Evolutionary conservation across 92 coral and sea anemone genomes (phyloP), one percentile per base, ranked within the genome.

Genomic region (Virgularia gustaviana): DNA sequence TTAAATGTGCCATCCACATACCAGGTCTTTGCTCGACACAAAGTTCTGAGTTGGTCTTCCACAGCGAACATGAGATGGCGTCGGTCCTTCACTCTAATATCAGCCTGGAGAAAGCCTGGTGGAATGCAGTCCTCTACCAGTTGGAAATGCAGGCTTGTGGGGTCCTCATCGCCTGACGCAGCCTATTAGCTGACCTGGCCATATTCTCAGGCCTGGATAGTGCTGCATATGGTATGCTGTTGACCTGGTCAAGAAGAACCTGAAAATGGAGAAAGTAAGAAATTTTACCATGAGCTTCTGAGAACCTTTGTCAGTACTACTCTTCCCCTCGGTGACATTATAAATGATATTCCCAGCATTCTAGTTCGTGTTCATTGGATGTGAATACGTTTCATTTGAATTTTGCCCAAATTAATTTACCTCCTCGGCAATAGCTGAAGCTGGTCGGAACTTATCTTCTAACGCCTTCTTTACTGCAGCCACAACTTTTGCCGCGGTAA

Each of bases 351-450:
- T n/a, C n/a, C n/a, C n/a, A n/a, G n/a, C n/a, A n/a, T n/a, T n/a
- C n/a, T n/a, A n/a, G n/a, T n/a, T n/a, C n/a, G n/a, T n/a, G n/a
- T n/a, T n/a, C n/a, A n/a, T n/a, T n/a, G n/a, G n/a, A n/a, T n/a
- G n/a, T n/a, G n/a, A n/a, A n/a, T n/a, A n/a, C n/a, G n/a, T n/a
- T n/a, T n/a, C n/a, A n/a, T n/a, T n/a, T n/a, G n/a, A n/a, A n/a
- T n/a, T n/a, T n/a, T n/a, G n/a, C n/a, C n/a, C n/a, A n/a, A n/a
- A n/a, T n/a, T n/a, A n/a, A n/a, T n/a, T n/a, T 23, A 81, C 87
- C 87, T 83, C 87, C 16, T 83, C 83, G 16, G 72, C 83, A 15
- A 83, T 83, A 23, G 80, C 87, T 16, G 83, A 78, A 15, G 87
- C 83, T 36, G 87, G 77, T 52, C 57, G 70, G 72, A 78, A 71